These are phyloP conservation scores for Syngnathus scovelli DNA, from an alignment of 2,113 vertebrate genomes.

Conservation along the genomic window DNA sequence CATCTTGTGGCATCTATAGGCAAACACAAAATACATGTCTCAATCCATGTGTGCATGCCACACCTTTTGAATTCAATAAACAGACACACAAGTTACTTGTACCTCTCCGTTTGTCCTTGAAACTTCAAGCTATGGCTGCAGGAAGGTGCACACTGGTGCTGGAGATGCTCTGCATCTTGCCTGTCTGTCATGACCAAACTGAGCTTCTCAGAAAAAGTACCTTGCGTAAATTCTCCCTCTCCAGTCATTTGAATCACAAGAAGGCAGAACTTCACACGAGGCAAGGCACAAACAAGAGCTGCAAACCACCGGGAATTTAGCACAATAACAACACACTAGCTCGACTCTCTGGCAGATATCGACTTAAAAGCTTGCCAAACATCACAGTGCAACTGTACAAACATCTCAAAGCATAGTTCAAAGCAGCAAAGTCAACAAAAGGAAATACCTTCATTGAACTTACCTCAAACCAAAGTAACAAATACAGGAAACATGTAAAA, in stretches of 20 bases:
- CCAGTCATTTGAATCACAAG: neutral
- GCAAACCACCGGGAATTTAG: neutral
- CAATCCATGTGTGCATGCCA: too few species aligned
- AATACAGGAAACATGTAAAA: constrained; percentile 3
- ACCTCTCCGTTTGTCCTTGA: neutral
- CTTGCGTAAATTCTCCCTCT: neutral
- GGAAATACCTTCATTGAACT: neutral
- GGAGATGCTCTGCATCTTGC: neutral
- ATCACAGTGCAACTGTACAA: neutral
- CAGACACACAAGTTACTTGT: too few species aligned
- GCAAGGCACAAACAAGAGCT: neutral
- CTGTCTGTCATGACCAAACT: neutral
- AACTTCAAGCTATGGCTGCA: neutral
- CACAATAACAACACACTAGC: neutral
- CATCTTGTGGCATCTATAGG: neutral
- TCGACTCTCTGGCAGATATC: neutral
- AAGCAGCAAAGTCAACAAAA: neutral
- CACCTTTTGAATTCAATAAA: too few species aligned
- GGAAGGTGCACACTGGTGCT: neutral
- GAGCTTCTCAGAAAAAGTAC: neutral
- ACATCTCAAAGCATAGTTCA: neutral
- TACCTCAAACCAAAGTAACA: neutral
- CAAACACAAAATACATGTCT: too few species aligned
- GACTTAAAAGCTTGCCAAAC: neutral
- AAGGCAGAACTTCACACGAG: neutral